Base-by-base conservation (phyloP, 2,113 vertebrate genomes). In the Edolisoma coerulescens region DNA sequence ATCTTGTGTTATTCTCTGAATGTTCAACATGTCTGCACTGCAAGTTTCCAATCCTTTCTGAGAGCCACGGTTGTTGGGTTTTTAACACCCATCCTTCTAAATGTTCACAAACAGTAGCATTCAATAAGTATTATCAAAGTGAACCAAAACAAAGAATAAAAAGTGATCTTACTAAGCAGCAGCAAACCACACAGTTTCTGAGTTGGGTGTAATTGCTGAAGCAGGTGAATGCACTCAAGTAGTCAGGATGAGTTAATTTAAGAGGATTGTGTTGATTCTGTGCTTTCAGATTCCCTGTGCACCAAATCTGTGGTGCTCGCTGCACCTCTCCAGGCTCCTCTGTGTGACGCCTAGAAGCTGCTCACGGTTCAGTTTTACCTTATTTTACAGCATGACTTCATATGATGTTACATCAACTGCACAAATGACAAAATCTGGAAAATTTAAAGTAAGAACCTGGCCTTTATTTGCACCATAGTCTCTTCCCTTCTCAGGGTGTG, bases 301-400 rank as follows among this genome's bases (percentile, higher is more conserved):
- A 39, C 19, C 35, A 61, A 65, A n/a, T 17, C 19, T 45, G 11
- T 44, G 24, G 9, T 28, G 59, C 7, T 2, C 2, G 2, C 39
- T 81, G 21, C 6, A n/a, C 4, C 7, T 8, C 7, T 71, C 14
- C 30, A 54, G 54, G 23, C 30, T 88, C 9, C 11, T 83, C 50
- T 2, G 3, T 2, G 2, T 0, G 13, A 65, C 2, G 4, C 4
- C 42, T 14, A 19, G 68, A 28, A 69, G 39, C 3, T 8, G 15
- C 22, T 28, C 10, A 18, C 9, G 1, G 45, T 42, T 83, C 26
- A 5, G 1, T 44, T 81, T 75, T 37, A 24, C 28, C 28, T 89
- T 16, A 16, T 68, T 90, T 80, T 73, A 33, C 19, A 61, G 54
- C 44, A 54, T 24, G 35, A 7, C 24, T 75, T 92, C 5, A 8